These are phyloP conservation scores for Lycophotia porphyrea DNA, from an alignment of 2,888 invertebrate genomes.

Conservation along the genomic window DNA sequence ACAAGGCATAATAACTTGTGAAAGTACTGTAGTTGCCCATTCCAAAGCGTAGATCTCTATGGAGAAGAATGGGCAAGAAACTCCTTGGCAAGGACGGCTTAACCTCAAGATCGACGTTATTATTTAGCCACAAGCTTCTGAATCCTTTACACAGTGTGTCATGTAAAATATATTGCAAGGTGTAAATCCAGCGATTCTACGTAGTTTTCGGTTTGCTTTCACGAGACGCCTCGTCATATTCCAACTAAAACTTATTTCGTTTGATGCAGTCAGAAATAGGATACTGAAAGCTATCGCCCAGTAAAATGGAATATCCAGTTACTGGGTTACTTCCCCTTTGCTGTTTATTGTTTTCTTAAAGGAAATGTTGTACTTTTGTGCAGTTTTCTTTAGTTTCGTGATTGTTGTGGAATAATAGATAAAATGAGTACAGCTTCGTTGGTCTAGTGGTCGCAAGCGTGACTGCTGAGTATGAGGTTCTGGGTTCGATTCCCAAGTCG, in stretches of 20 bases:
- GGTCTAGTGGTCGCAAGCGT: too few species aligned
- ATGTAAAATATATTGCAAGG: slow-evolving; percentile 65
- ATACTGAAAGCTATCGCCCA: slow-evolving; percentile 37
- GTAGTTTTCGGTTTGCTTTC: slow-evolving; percentile 32
- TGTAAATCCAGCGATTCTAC: slow-evolving; percentile 60
- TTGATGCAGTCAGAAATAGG: slow-evolving; percentile 40
- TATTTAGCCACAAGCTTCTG: too few species aligned
- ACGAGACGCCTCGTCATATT: slow-evolving; percentile 51
- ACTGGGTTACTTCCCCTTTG: slow-evolving; percentile 16
- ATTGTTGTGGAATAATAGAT: background rate
- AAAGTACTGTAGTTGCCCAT: too few species aligned
- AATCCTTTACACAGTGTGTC: slow-evolving; percentile 16
- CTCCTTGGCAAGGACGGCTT: too few species aligned
- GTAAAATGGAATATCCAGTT: slow-evolving; percentile 29
- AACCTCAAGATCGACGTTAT: too few species aligned
- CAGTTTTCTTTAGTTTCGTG: background rate
- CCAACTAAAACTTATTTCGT: slow-evolving; percentile 50
- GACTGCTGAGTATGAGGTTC: too few species aligned
- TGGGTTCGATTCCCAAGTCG: too few species aligned
- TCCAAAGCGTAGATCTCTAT: too few species aligned
- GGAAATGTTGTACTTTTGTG: background rate
- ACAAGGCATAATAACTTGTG: too few species aligned
- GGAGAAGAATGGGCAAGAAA: too few species aligned
- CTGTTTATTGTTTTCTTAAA: slow-evolving; percentile 20
- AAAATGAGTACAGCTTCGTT: too few species aligned